A percentile compares a stretch with the other conserved stretches of the same genome.
Evolutionary conservation across 2,888 invertebrate genomes (phyloP).

Genomic region (Andrena fulva): DNA sequence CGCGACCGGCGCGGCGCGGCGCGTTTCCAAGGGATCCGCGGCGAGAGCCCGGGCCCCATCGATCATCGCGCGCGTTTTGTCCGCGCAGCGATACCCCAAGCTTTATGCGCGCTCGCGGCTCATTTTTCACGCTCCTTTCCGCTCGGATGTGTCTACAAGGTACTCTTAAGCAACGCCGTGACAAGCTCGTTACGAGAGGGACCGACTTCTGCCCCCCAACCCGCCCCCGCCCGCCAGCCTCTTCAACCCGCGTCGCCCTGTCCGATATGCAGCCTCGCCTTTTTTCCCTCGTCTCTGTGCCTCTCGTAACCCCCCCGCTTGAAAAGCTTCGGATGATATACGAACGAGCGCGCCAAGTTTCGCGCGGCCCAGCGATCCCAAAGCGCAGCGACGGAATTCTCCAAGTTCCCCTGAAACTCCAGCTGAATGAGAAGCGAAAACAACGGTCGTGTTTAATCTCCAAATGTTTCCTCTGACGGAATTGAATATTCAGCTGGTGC

Average conservation of each 20-base stretch:
- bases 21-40: slow-evolving; percentile 62
- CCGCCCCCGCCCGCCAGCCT: not conserved
- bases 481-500: not conserved
- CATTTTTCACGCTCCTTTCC: slow-evolving; percentile 74
- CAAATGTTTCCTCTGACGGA: not conserved
- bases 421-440: not conserved
- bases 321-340: slow-evolving; percentile 14
- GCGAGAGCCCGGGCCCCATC: slow-evolving; percentile 54
- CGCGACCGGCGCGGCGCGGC: slow-evolving; percentile 33
- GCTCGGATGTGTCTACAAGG: slow-evolving; percentile 64
- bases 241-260: not conserved
- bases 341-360: slow-evolving; percentile 6
- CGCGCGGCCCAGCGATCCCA: not conserved
- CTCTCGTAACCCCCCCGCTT: not conserved
- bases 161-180: slow-evolving; percentile 67
- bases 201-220: slow-evolving; percentile 37
- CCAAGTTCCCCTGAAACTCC: not conserved
- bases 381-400: not conserved
- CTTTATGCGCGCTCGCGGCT: slow-evolving; percentile 58
- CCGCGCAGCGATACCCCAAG: slow-evolving; percentile 57
- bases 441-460: not conserved
- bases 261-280: slow-evolving; percentile 1
- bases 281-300: not conserved
- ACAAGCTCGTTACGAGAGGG: slow-evolving; percentile 66
- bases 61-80: slow-evolving; percentile 69